Evolutionary conservation across 35 echinoderm and acorn worm genomes (phyloP).

Genomic region (Acanthaster planci): DNA sequence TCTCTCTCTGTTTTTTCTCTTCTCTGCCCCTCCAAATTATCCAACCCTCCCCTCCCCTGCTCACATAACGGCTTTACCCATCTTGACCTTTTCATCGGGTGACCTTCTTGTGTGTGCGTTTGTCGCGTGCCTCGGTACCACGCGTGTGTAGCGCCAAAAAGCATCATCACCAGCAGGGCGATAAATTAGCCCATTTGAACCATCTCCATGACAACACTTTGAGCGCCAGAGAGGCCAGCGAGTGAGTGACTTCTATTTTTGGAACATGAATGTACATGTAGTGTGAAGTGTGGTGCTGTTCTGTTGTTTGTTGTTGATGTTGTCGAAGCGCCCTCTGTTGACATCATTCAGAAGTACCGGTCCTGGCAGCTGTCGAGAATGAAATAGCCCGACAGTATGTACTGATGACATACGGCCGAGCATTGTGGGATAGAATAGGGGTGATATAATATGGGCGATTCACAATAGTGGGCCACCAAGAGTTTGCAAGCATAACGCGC

Average conservation of each 20-base stretch:
- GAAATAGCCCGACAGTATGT: background rate
- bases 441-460: too few species aligned
- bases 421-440: too few species aligned
- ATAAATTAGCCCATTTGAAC: background rate
- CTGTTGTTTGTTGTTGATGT: too few species aligned
- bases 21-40: background rate
- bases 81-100: background rate
- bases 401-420: too few species aligned
- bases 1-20: slow-evolving; percentile 21
- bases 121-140: background rate
- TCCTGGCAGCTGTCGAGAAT: background rate
- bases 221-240: background rate
- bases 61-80: slow-evolving; percentile 13
- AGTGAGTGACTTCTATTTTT: background rate
- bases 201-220: slow-evolving; percentile 9
- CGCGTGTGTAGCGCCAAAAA: background rate
- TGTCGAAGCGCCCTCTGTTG: too few species aligned
- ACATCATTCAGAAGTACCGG: too few species aligned
- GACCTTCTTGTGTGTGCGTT: background rate
- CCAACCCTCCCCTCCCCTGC: background rate
- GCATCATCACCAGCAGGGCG: slow-evolving; percentile 21
- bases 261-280: too few species aligned
- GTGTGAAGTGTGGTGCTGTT: too few species aligned
- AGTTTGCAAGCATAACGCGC: too few species aligned
- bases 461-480: too few species aligned